Evolutionary conservation across 2,113 vertebrate genomes (phyloP).

Genomic region (Microcebus murinus): DNA sequence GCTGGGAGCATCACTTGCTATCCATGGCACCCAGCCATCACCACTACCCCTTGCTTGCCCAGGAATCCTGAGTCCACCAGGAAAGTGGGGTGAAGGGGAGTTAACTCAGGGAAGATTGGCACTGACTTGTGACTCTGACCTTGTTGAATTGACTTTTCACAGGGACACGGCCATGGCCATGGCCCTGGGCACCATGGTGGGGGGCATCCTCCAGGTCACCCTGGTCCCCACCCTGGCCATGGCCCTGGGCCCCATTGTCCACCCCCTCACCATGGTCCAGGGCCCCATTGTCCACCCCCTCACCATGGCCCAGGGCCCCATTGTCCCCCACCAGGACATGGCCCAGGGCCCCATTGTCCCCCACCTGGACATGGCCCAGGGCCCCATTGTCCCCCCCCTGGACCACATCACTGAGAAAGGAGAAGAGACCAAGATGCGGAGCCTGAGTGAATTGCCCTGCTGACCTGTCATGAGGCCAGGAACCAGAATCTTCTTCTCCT

Average conservation of each 20-base stretch:
- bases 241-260: no score
- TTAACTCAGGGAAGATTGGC: not conserved
- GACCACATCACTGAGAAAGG: slow-evolving; percentile 49
- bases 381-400: not conserved
- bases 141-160: slow-evolving; percentile 48
- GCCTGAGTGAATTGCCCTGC: not conserved
- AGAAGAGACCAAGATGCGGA: not conserved
- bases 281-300: not conserved
- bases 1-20: not conserved
- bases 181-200: no score
- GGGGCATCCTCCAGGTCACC: no score
- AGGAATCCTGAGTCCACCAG: not conserved
- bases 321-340: no score
- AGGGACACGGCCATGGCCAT: not conserved
- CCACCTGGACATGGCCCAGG: not conserved
- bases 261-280: not conserved
- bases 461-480: not conserved
- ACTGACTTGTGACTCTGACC: not conserved
- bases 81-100: not conserved
- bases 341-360: not conserved
- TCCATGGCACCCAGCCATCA: not conserved
- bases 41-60: not conserved
- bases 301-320: not conserved
- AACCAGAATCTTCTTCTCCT: slow-evolving; percentile 6
- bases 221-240: no score